phyloP scores from a whole-genome alignment of 2,113 vertebrate species.

The Drymodes brunneopygia region DNA sequence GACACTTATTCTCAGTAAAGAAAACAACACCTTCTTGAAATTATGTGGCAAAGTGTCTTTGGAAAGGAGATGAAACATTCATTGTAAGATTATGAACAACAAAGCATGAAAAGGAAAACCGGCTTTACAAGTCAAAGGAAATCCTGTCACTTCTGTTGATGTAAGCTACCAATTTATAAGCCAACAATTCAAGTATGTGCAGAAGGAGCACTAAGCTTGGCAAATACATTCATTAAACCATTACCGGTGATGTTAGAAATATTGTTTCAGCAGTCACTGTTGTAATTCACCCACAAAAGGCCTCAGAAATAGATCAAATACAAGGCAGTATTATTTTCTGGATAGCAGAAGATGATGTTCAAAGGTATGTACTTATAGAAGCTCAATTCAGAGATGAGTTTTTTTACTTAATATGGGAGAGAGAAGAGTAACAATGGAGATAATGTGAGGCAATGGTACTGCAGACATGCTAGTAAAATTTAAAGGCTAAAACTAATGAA shows the following conservation, averaged over 20 bases:
- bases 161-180: background rate
- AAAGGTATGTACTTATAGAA: background rate
- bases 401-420: constrained; percentile 2
- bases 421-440: background rate
- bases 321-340: background rate
- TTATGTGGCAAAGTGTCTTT: background rate
- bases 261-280: background rate
- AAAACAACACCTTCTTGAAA: background rate
- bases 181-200: background rate
- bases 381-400: background rate
- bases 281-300: background rate
- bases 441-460: background rate
- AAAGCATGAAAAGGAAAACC: background rate
- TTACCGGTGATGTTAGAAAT: background rate
- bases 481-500: background rate
- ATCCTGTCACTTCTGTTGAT: background rate
- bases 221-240: background rate
- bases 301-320: background rate
- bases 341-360: background rate
- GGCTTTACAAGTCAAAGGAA: background rate
- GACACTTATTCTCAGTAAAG: constrained; percentile 30
- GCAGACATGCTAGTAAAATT: constrained; percentile 9
- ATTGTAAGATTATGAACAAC: background rate
- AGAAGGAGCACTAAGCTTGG: background rate
- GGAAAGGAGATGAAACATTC: background rate